Base-by-base conservation (phyloP, 2,888 invertebrate genomes). In the Mythimna vitellina region DNA sequence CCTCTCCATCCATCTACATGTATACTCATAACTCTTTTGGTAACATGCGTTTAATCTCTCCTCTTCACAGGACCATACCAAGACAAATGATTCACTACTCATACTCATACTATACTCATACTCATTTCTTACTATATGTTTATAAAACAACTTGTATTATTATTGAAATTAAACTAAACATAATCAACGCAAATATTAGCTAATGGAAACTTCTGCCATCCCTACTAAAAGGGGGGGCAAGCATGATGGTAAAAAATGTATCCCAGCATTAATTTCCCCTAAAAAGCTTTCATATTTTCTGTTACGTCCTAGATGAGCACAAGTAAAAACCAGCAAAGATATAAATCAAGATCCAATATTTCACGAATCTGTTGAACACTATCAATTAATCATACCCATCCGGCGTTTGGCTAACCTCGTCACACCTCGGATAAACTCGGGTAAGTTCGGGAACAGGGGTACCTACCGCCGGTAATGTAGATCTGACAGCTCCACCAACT, bases 401-500 rank as follows among this genome's bases (percentile, higher is more conserved):
- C 17, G 66, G 42, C 10, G 53, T 22, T 65, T 71, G 81, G 69
- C 17, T 64, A 66, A 60, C 60, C 49, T 65, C 71, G 84, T 66
- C 14, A 56, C 66, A 60, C 60, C 53, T 77, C 68, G 70, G 57
- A 35, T 49, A 29, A 76, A 49, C 22, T 69, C 70, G 77, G 62
- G 3, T 29, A 46, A 42, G 54, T 58, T 75, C 70, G 73, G 74
- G 66, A 54, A 70, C 61, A n/a, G 62, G 73, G 63, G 73, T 76
- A 72, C 58, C 46, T 22, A 73, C 70, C 78, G 66, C 71, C 78
- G 80, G 84, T 88, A 87, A 88, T 87, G 82, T 86, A 85, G 84
- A 84, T 85, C 84, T 85, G 88, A 88, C 87, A 87, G 82, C 75
- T 61, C 72, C 68, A 70, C 76, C 70, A 81, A 83, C 75, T 85